These are phyloP conservation scores for Rhizomys pruinosus DNA, from an alignment of 2,113 vertebrate genomes.

Conservation along the genomic window DNA sequence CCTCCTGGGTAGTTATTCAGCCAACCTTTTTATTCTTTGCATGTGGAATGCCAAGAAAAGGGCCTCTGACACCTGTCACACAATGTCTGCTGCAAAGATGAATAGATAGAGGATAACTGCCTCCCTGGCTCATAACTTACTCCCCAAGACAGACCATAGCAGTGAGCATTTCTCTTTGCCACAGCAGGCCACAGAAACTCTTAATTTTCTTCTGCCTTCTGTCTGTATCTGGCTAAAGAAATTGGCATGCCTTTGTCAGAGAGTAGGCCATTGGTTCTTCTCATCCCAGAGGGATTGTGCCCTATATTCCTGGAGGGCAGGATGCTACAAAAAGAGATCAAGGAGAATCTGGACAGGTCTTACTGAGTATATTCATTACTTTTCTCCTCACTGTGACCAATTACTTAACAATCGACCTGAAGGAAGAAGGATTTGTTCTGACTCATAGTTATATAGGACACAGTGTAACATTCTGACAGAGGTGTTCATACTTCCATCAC, in stretches of 20 bases:
- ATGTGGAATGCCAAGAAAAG: neutral
- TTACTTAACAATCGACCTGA: neutral
- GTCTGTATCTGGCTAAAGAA: neutral
- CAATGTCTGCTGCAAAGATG: neutral
- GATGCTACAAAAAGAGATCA: neutral
- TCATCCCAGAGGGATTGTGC: neutral
- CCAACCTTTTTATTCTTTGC: neutral
- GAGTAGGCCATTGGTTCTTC: neutral
- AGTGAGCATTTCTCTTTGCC: neutral
- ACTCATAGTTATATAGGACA: neutral
- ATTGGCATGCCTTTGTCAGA: neutral
- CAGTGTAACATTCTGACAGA: neutral
- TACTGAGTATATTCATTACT: neutral
- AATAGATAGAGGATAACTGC: fast-evolving
- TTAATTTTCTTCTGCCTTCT: neutral
- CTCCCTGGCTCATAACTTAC: neutral
- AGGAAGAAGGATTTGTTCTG: neutral
- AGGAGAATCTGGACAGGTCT: neutral
- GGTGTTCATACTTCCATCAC: neutral
- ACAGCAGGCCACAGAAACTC: neutral
- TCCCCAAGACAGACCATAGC: neutral
- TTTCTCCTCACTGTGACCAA: neutral
- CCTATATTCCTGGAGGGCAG: neutral
- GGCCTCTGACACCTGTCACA: too few species aligned
- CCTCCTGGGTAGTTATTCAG: neutral